Percentiles rank a stretch among this genome's conserved stretches.
These are phyloP conservation scores for Aphidius ervi DNA, from an alignment of 1,140 invertebrate species.

Conservation along the genomic window DNA sequence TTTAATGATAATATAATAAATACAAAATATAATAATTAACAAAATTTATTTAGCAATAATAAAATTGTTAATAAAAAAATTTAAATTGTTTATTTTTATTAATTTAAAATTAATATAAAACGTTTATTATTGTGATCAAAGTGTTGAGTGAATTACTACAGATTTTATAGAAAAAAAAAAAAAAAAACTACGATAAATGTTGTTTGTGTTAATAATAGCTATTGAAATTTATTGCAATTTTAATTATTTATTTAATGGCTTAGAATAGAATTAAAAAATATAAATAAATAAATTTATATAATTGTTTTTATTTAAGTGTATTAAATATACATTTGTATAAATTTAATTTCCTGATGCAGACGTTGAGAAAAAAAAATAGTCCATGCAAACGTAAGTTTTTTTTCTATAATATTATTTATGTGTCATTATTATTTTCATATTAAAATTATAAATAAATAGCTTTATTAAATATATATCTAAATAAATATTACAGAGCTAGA, in stretches of 20 bases:
- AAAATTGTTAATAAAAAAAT: neutral
- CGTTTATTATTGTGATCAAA: no score
- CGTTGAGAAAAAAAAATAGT: conserved; percentile 81
- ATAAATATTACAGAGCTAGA: no score
- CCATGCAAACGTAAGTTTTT: conserved; percentile 80
- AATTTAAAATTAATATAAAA: neutral
- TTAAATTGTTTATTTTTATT: neutral
- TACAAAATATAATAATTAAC: neutral
- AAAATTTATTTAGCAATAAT: neutral
- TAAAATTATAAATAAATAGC: neutral
- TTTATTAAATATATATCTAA: no score
- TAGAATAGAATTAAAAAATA: neutral
- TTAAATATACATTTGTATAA: neutral
- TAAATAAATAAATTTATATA: neutral
- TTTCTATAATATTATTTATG: neutral
- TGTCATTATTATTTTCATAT: neutral
- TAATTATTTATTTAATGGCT: no score
- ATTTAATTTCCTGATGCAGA: conserved; percentile 66
- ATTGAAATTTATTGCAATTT: no score
- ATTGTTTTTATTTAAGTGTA: neutral
- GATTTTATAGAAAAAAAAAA: no score
- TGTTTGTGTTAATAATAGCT: no score
- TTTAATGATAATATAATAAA: conserved; percentile 11
- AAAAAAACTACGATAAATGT: no score
- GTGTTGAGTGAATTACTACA: no score